Evolutionary conservation across 2,888 invertebrate genomes (phyloP).

Genomic region (Xylota segnis): DNA sequence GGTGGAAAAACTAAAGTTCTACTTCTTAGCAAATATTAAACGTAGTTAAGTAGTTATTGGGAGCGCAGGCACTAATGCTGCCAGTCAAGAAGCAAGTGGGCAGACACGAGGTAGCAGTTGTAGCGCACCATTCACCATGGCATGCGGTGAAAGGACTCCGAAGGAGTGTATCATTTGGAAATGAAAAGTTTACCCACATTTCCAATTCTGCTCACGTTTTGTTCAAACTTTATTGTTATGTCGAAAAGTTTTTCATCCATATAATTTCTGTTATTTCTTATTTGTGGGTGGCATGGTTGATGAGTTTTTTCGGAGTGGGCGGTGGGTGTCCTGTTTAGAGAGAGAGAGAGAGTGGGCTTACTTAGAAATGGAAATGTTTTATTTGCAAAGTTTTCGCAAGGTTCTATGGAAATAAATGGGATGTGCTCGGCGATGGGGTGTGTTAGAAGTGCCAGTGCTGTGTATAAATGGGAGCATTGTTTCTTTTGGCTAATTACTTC

Average conservation of each 20-base stretch:
- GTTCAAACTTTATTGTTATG: conserved; percentile 77
- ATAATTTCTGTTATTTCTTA: conserved; percentile 76
- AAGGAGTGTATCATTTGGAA: conserved; percentile 76
- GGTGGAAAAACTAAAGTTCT: conserved; percentile 58
- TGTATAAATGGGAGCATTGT: conserved; percentile 48
- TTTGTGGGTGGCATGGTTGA: conserved; percentile 56
- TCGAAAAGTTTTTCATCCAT: conserved; percentile 76
- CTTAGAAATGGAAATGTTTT: conserved; percentile 73
- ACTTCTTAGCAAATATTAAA: conserved; percentile 71
- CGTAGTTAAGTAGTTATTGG: conserved; percentile 71
- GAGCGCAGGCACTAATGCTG: conserved; percentile 30
- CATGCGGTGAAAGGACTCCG: conserved; percentile 45
- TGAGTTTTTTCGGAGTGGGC: conserved; percentile 3
- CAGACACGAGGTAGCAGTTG: background rate
- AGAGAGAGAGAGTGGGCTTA: conserved; percentile 27
- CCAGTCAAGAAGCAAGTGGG: conserved; percentile 4
- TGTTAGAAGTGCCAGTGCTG: conserved; percentile 37
- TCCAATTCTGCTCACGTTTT: conserved; percentile 76
- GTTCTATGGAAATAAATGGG: conserved; percentile 48
- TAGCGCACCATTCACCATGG: background rate
- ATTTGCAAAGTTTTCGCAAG: conserved; percentile 70
- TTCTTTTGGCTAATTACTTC: conserved; percentile 72
- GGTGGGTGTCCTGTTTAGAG: conserved; percentile 23
- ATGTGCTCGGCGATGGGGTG: background rate
- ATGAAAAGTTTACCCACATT: conserved; percentile 73